phyloP scores from a whole-genome alignment of 2,888 invertebrate genomes.

The Drosophila acutilabella region DNA sequence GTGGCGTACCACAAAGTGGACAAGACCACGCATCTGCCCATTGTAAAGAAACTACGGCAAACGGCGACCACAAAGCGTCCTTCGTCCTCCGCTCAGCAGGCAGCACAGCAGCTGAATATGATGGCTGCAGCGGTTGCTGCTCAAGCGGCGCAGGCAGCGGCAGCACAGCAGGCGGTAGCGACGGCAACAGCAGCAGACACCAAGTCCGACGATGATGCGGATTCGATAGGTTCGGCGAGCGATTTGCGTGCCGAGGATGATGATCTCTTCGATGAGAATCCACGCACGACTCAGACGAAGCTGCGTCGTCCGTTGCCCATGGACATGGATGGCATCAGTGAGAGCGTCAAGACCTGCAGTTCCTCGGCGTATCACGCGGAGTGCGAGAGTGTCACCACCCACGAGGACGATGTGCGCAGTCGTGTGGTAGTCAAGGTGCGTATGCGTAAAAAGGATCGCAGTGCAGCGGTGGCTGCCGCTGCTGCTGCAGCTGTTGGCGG shows the following conservation, averaged over 20 bases:
- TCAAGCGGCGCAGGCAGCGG: slow-evolving; percentile 61
- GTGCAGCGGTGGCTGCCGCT: slow-evolving; percentile 54
- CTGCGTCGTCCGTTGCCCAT: slow-evolving; percentile 76
- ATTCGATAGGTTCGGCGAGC: slow-evolving; percentile 90
- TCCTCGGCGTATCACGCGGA: slow-evolving; percentile 90
- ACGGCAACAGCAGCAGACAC: slow-evolving; percentile 48
- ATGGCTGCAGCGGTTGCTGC: slow-evolving; percentile 72
- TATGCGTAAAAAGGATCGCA: slow-evolving; percentile 85
- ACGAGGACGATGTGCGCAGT: slow-evolving; percentile 87
- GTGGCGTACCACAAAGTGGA: slow-evolving; percentile 86
- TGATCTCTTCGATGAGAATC: slow-evolving; percentile 85
- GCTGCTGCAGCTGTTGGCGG: neutral
- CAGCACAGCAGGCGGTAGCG: slow-evolving; percentile 34
- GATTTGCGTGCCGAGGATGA: slow-evolving; percentile 88
- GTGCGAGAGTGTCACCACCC: slow-evolving; percentile 89
- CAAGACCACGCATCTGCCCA: slow-evolving; percentile 84
- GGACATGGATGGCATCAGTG: slow-evolving; percentile 87
- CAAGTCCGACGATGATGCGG: slow-evolving; percentile 86
- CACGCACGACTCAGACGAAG: slow-evolving; percentile 79
- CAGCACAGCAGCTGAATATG: slow-evolving; percentile 76
- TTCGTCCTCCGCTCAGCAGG: slow-evolving; percentile 81
- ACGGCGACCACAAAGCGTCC: slow-evolving; percentile 80
- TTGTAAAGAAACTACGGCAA: slow-evolving; percentile 86
- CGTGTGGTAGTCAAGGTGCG: slow-evolving; percentile 86
- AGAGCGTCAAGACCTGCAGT: slow-evolving; percentile 88